phyloP scores from a whole-genome alignment of 1,140 invertebrate genomes.

The Adoxophyes honmai region DNA sequence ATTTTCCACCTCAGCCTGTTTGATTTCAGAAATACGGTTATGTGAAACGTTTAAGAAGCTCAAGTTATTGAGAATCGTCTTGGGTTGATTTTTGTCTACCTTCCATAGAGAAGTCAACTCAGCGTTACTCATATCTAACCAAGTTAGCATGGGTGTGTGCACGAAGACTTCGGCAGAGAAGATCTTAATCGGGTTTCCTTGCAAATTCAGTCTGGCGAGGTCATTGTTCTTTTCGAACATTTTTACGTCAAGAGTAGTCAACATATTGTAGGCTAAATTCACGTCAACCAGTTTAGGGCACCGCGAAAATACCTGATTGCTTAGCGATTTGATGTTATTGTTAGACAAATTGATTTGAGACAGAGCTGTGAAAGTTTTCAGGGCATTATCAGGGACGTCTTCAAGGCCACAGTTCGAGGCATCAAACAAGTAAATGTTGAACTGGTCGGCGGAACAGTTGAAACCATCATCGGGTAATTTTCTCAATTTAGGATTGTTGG shows the following conservation, averaged over 20 bases:
- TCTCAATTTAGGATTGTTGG: constrained; percentile 80
- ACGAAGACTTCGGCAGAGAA: constrained; percentile 82
- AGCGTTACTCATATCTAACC: constrained; percentile 82
- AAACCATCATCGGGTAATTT: constrained; percentile 80
- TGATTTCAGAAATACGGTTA: constrained; percentile 78
- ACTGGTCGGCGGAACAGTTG: constrained; percentile 75
- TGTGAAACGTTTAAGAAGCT: constrained; percentile 78
- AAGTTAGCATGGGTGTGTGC: constrained; percentile 67
- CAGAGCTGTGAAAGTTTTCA: constrained; percentile 82
- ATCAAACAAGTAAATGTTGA: constrained; percentile 82
- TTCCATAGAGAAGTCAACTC: constrained; percentile 81
- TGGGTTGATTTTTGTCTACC: constrained; percentile 63
- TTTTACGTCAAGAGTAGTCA: constrained; percentile 77
- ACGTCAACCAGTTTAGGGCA: constrained; percentile 80
- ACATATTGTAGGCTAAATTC: constrained; percentile 83
- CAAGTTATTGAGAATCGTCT: constrained; percentile 69
- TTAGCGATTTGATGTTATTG: constrained; percentile 79
- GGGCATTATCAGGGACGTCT: constrained; percentile 78
- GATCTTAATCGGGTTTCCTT: constrained; percentile 82
- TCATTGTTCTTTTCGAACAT: constrained; percentile 81
- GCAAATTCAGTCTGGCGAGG: constrained; percentile 82
- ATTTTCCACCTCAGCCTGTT: constrained; percentile 75
- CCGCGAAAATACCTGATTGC: constrained; percentile 66
- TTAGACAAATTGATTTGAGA: constrained; percentile 80
- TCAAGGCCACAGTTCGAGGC: constrained; percentile 82